Percentiles rank a stretch among this genome's conserved stretches.
These are phyloP conservation scores for Drosophila trapezifrons DNA, from an alignment of 1,140 invertebrate species.

Conservation along the genomic window DNA sequence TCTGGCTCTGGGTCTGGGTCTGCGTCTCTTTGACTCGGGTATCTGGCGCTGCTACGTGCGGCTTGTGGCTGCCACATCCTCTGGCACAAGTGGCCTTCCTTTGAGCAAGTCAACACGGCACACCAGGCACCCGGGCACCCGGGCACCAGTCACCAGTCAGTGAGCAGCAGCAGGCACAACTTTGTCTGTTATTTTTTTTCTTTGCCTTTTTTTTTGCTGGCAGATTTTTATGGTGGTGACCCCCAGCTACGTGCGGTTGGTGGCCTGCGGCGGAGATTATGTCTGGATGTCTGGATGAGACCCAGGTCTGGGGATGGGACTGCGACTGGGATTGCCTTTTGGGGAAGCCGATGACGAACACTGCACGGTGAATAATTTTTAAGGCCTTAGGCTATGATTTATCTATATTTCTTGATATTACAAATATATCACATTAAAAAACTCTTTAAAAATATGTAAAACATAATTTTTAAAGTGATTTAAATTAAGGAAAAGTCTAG, in stretches of 20 bases:
- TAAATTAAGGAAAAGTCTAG: too few species aligned
- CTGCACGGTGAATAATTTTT: conserved; percentile 5
- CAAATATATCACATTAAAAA: too few species aligned
- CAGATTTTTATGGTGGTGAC: conserved; percentile 53
- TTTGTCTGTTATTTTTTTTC: conserved; percentile 28
- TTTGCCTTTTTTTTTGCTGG: conserved; percentile 9
- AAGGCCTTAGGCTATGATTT: too few species aligned
- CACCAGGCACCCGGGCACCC: conserved; percentile 1
- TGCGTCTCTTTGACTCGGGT: conserved; percentile 24
- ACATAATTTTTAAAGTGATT: too few species aligned
- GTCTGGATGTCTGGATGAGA: conserved; percentile 46
- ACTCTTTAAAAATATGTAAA: too few species aligned
- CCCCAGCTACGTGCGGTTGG: conserved; percentile 51
- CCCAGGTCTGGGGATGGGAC: conserved; percentile 5
- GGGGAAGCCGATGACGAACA: conserved; percentile 37
- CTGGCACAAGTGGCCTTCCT: conserved; percentile 43
- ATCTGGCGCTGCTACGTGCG: conserved; percentile 44
- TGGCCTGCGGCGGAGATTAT: conserved; percentile 46
- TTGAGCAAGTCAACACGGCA: conserved; percentile 42
- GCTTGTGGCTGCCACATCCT: conserved; percentile 50
- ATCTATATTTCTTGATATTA: too few species aligned
- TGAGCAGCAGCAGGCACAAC: conserved; percentile 21
- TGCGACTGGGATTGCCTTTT: conserved; percentile 20
- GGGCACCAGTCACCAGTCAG: conserved; percentile 8
- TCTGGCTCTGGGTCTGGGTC: conserved; percentile 4